Evolutionary conservation across 2,113 vertebrate species (phyloP).

Genomic region (Peromyscus polionotus): DNA sequence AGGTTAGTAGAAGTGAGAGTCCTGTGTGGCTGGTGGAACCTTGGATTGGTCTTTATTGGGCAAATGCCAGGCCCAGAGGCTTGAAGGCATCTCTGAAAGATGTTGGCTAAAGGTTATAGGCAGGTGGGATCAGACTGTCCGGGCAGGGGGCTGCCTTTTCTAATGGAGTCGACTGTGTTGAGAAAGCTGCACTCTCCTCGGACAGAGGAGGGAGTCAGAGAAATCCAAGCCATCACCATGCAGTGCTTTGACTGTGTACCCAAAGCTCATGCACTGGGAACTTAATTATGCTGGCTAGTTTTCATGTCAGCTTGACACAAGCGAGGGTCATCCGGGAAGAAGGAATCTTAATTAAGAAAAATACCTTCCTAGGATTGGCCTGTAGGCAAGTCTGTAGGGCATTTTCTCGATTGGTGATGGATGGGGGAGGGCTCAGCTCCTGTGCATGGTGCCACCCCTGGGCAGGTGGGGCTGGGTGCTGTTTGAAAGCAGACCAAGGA

Average conservation of each 20-base stretch:
- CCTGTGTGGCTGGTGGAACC: neutral
- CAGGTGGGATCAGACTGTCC: neutral
- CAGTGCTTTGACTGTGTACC: neutral
- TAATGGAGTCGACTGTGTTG: neutral
- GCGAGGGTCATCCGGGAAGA: neutral
- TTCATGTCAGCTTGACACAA: neutral
- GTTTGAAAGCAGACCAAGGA: neutral
- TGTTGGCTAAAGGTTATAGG: neutral
- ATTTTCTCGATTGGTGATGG: neutral
- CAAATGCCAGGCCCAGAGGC: neutral
- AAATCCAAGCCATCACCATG: neutral
- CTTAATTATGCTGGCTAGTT: neutral
- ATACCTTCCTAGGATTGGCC: neutral
- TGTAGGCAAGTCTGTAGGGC: neutral
- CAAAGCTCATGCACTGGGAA: neutral
- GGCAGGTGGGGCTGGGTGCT: neutral
- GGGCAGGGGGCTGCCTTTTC: neutral
- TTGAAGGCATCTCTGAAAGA: neutral
- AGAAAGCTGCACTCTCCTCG: neutral
- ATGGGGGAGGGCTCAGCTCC: neutral
- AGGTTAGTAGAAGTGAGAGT: neutral
- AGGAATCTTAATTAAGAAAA: neutral
- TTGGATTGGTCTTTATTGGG: neutral
- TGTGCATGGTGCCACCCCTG: neutral
- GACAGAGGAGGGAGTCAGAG: neutral